phyloP scores from a whole-genome alignment of 2,888 invertebrate species.

The Rhamnusium bicolor region DNA sequence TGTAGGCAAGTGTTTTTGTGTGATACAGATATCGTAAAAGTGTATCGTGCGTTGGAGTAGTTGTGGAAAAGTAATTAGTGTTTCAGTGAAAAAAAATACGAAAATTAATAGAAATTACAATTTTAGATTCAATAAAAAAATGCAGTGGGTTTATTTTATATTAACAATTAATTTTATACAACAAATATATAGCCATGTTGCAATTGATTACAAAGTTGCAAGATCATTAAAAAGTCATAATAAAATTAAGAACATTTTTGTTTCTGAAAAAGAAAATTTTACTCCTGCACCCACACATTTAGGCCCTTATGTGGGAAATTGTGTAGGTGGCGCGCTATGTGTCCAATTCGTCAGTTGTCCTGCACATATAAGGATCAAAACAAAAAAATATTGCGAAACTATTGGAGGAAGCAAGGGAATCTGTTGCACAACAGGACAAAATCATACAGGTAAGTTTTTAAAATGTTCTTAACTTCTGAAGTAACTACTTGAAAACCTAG shows the following conservation, averaged over 20 bases:
- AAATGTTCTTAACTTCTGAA: too few species aligned
- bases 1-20: neutral
- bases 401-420: constrained; percentile 72
- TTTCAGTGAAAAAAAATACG: neutral
- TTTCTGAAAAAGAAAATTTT: neutral
- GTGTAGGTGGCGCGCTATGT: constrained; percentile 73
- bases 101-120: neutral
- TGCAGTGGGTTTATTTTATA: neutral
- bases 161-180: constrained; percentile 1
- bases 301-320: constrained; percentile 58
- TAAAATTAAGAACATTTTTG: neutral
- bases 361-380: constrained; percentile 72
- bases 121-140: neutral
- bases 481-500: too few species aligned
- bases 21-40: neutral
- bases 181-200: constrained; percentile 34
- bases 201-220: constrained; percentile 17
- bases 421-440: constrained; percentile 78
- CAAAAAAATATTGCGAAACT: constrained; percentile 72
- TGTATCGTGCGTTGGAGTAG: neutral
- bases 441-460: constrained; percentile 71
- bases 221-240: neutral
- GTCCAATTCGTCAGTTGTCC: constrained; percentile 80
- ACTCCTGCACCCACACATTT: constrained; percentile 15
- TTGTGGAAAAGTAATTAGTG: neutral